A percentile compares a stretch with the other conserved stretches of the same genome.
Evolutionary conservation across 1,140 invertebrate genomes (phyloP).

Genomic region (Drosophila prosaltans): DNA sequence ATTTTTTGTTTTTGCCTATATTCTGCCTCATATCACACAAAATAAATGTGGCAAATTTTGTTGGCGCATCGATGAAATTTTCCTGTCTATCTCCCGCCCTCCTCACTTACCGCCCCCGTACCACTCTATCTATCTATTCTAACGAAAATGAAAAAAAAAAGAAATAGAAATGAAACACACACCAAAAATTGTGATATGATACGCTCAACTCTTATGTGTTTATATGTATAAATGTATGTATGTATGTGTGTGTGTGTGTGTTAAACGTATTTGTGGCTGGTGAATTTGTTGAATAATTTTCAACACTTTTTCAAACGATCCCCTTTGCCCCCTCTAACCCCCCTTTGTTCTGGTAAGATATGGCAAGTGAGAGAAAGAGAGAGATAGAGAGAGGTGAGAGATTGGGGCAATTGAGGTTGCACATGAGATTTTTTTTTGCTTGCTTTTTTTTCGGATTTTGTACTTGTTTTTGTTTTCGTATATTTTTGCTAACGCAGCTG

Average conservation of each 20-base stretch:
- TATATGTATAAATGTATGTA: conserved; percentile 41
- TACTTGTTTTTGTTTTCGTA: not conserved
- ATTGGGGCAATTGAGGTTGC: not conserved
- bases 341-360: not conserved
- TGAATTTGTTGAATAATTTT: conserved; percentile 53
- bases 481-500: conserved; percentile 40
- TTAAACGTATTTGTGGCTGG: conserved; percentile 31
- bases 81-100: not conserved
- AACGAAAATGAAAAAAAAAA: not conserved
- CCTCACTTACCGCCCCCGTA: not conserved
- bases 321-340: not conserved
- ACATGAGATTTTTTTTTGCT: conserved; percentile 12
- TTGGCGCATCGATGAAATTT: conserved; percentile 44
- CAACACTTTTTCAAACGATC: conserved; percentile 12
- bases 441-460: not conserved
- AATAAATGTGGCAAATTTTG: conserved; percentile 36
- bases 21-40: not conserved
- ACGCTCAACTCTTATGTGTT: conserved; percentile 31
- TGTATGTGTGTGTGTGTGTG: conserved; percentile 8
- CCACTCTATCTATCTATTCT: not conserved
- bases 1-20: not conserved
- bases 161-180: not conserved
- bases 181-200: conserved; percentile 31
- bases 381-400: not conserved
- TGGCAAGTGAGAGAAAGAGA: not conserved